Percentiles rank a stretch among this genome's conserved stretches.
These are phyloP conservation scores for Diploptera punctata DNA, from an alignment of 2,888 invertebrate species.

Conservation along the genomic window DNA sequence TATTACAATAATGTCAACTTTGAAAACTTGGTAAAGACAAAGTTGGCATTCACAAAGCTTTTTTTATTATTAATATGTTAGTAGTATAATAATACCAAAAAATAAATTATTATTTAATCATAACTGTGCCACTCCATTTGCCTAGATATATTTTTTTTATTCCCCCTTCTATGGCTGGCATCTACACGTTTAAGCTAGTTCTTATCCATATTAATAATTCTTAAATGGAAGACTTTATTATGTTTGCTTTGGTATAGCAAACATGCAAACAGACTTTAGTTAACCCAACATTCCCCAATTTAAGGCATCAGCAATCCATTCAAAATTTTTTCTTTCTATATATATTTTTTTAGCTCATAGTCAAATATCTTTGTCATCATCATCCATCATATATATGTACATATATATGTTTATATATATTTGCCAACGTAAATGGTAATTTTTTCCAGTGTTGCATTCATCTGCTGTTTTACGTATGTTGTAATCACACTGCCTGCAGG, in stretches of 20 bases:
- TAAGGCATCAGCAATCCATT: constrained; percentile 41
- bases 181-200: constrained; percentile 39
- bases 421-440: constrained; percentile 1
- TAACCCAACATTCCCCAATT: constrained; percentile 42
- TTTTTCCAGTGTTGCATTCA: not conserved
- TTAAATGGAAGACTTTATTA: constrained; percentile 43
- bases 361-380: not conserved
- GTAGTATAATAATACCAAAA: constrained; percentile 43
- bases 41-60: constrained; percentile 40
- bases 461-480: constrained; percentile 22
- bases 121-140: constrained; percentile 39
- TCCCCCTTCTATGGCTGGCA: constrained; percentile 37
- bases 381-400: not conserved
- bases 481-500: constrained; percentile 17
- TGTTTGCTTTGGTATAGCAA: constrained; percentile 41
- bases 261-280: constrained; percentile 41
- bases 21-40: constrained; percentile 38
- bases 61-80: constrained; percentile 38
- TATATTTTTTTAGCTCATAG: constrained; percentile 8
- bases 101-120: constrained; percentile 43
- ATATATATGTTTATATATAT: too few relatives aligned
- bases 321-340: constrained; percentile 3
- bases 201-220: constrained; percentile 38
- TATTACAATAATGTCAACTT: constrained; percentile 39
- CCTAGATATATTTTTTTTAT: constrained; percentile 34